Evolutionary conservation across 2,113 vertebrate genomes (phyloP).

Genomic region (Malurus cyaneus): DNA sequence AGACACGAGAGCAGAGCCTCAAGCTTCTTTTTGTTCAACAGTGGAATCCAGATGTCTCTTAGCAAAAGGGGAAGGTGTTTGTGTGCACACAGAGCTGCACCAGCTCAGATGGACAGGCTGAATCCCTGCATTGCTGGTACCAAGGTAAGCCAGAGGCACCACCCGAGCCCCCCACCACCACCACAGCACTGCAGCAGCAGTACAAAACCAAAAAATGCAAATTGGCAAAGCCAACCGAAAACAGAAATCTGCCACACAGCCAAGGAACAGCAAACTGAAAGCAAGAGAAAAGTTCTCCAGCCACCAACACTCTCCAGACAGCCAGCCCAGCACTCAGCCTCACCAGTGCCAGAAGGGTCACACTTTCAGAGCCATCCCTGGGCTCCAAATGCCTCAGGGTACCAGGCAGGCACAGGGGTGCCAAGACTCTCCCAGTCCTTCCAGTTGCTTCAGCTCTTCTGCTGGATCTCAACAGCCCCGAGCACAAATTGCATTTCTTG

Average conservation of each 20-base stretch:
- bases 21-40: neutral
- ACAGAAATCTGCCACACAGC: neutral
- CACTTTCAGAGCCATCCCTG: neutral
- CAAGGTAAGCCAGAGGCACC: neutral
- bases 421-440: neutral
- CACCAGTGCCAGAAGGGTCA: neutral
- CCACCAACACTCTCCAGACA: neutral
- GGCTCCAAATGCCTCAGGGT: neutral
- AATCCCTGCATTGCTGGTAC: fast-evolving
- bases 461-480: neutral
- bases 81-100: neutral
- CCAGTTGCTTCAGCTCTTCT: neutral
- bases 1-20: neutral
- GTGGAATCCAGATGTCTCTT: fast-evolving
- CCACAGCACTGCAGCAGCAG: fast-evolving
- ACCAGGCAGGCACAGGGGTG: neutral
- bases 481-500: neutral
- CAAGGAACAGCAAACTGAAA: neutral
- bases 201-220: neutral
- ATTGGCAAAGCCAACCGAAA: neutral
- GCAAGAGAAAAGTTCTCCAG: neutral
- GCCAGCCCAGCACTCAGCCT: neutral
- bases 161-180: fast-evolving
- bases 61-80: neutral
- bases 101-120: neutral